Evolutionary conservation across 2,888 invertebrate genomes (phyloP), one percentile per base, ranked within the genome.

Genomic region (Platycnemis pennipes): DNA sequence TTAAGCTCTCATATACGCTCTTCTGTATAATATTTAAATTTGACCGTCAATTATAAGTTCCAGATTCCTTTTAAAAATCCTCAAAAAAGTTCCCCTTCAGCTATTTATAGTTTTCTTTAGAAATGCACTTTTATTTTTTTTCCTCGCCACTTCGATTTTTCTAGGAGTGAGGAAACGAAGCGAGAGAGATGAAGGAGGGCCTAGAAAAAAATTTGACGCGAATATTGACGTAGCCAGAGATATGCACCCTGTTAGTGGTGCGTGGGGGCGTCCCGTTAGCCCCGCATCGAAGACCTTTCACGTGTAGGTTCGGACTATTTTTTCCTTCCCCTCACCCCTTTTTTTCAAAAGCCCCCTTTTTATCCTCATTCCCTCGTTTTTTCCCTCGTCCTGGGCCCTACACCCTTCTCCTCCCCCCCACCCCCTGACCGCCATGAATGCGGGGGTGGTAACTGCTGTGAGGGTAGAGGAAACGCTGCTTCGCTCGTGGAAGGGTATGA

Each of bases 291-390:
- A 77, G 77, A 77, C 37, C 69, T 69, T 69, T 69, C 31, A 2
- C 77, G 77, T 37, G 77, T 77, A 77, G 31, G 37, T 37, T 37
- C 13, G 77, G 77, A 31, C 13, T 37, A 11, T 7, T 77, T 77
- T 77, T 16, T 37, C 77, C 37, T 13, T 13, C n/a, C n/a, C 37
- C 77, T 2, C 77, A 11, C 37, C 77, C 1, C 37, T 37, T 13
- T 37, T 77, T 77, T 77, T 77, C 16, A 37, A 13, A 77, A 77
- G n/a, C 31, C 77, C 77, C 77, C 77, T 77, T 77, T 77, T 77
- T 77, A 77, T 77, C 77, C 77, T 77, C 77, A 77, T 77, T 77
- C 77, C 13, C 77, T 77, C 37, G 77, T 37, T 63, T 63, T 63
- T 77, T 77, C 16, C n/a, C 69, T 37, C 37, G 13, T 37, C 13